phyloP scores from a whole-genome alignment of 2,888 invertebrate genomes.

The Tanypteryx hageni region DNA sequence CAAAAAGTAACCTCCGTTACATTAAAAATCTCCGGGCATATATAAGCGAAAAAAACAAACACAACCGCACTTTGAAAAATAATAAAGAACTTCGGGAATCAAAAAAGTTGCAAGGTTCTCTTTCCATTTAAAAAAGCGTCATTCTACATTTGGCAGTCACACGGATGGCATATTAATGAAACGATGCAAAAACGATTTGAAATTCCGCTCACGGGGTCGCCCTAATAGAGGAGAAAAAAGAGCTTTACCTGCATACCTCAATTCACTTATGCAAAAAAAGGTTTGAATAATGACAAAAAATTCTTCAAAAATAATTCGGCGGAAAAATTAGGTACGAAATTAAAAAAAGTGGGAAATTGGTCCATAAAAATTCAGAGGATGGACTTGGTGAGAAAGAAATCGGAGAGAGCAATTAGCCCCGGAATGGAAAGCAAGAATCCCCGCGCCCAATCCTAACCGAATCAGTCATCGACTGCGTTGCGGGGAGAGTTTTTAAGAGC shows the following conservation, averaged over 20 bases:
- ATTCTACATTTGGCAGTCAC: background rate
- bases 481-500: background rate
- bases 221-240: slow-evolving; percentile 1
- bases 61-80: too few relatives aligned
- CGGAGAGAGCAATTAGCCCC: slow-evolving; percentile 43
- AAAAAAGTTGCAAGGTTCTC: too few relatives aligned
- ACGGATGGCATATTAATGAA: slow-evolving; percentile 30
- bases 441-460: background rate
- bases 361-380: slow-evolving; percentile 26
- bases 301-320: too few relatives aligned
- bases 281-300: too few relatives aligned
- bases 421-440: slow-evolving; percentile 33
- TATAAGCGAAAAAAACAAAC: too few relatives aligned
- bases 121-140: too few relatives aligned
- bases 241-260: slow-evolving; percentile 43
- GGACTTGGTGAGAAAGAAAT: background rate
- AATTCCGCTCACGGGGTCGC: slow-evolving; percentile 27
- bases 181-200: slow-evolving; percentile 18
- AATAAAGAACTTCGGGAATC: too few relatives aligned
- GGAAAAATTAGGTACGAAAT: too few relatives aligned
- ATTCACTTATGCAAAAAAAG: slow-evolving; percentile 21
- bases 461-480: slow-evolving; percentile 10
- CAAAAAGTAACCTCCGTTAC: too few relatives aligned
- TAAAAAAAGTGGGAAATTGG: background rate
- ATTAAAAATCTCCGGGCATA: too few relatives aligned